Conservation (phyloP, 1,140 invertebrate species). For the Rhynchophorus ferrugineus region DNA sequence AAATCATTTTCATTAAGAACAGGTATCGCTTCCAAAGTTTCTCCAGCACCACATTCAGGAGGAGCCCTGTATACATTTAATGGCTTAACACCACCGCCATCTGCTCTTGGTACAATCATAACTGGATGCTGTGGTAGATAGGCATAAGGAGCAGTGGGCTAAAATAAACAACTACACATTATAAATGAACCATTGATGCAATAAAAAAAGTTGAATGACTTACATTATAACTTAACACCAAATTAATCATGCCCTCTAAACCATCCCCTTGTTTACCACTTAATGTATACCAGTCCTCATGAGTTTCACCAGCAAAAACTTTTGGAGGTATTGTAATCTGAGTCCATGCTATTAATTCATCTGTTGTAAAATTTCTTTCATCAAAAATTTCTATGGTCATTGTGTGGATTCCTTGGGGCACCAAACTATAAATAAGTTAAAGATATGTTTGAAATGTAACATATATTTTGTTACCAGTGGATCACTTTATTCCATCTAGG, state of each 20-base stretch:
- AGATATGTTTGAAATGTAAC: slow-evolving; percentile 12
- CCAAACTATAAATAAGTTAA: slow-evolving; percentile 53
- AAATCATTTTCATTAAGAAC: slow-evolving; percentile 62
- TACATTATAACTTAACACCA: slow-evolving; percentile 71
- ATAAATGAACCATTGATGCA: neutral
- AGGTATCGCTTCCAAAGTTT: slow-evolving; percentile 39
- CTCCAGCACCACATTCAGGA: slow-evolving; percentile 26
- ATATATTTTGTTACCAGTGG: slow-evolving; percentile 58
- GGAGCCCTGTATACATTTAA: slow-evolving; percentile 47
- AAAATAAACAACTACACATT: slow-evolving; percentile 7
- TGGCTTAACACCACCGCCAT: slow-evolving; percentile 37
- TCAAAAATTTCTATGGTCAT: slow-evolving; percentile 94
- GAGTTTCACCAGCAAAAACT: slow-evolving; percentile 78
- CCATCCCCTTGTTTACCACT: slow-evolving; percentile 89
- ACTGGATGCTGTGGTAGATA: slow-evolving; percentile 26
- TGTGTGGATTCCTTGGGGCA: slow-evolving; percentile 79
- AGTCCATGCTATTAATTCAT: slow-evolving; percentile 91
- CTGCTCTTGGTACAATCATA: slow-evolving; percentile 31
- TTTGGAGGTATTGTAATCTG: slow-evolving; percentile 75
- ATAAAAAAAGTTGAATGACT: slow-evolving; percentile 35
- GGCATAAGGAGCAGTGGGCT: slow-evolving; percentile 22
- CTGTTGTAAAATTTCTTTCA: slow-evolving; percentile 92
- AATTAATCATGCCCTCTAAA: slow-evolving; percentile 79
- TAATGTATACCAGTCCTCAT: slow-evolving; percentile 89
- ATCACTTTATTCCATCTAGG: slow-evolving; percentile 93